Conservation (phyloP, 2,797 vertebrate species). For the Brotula barbata region DNA sequence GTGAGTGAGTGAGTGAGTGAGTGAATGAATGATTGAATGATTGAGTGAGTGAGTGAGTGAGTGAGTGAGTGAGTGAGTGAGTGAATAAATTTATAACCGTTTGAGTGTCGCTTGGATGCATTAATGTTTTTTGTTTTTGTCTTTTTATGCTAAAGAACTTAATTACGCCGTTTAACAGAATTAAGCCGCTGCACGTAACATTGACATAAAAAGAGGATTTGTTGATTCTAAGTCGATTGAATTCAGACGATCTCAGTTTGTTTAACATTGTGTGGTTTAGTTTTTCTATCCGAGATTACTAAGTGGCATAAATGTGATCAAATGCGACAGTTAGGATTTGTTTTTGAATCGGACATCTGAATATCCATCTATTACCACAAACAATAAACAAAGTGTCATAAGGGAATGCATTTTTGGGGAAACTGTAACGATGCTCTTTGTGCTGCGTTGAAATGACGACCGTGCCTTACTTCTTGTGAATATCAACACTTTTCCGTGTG, state of each 20-base stretch:
- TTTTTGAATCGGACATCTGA: not conserved
- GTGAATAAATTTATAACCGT: conserved; percentile 1
- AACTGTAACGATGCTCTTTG: conserved; percentile 7
- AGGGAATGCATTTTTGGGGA: conserved; percentile 17
- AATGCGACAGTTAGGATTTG: no score
- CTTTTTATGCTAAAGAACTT: conserved; percentile 1
- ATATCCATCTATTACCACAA: conserved; percentile 12
- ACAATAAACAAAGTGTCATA: not conserved
- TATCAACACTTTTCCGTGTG: conserved; percentile 28
- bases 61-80: not conserved
- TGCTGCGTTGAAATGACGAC: not conserved
- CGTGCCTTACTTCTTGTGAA: conserved; percentile 9
- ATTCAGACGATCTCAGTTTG: conserved; percentile 10
- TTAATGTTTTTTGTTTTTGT: not conserved
- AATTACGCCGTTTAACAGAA: conserved; percentile 28
- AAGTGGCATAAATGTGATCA: conserved; percentile 33
- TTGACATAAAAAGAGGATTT: not conserved
- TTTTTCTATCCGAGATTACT: conserved; percentile 31
- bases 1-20: conserved; percentile 7
- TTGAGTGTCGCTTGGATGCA: conserved; percentile 6
- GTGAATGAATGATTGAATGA: not conserved
- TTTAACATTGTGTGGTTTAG: conserved; percentile 18
- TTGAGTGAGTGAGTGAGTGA: not conserved
- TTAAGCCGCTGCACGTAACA: conserved; percentile 25
- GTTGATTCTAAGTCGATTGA: conserved; percentile 1